Percentiles rank a stretch among this genome's conserved stretches.
phyloP scores from a whole-genome alignment of 2,888 invertebrate genomes.

The Parnassius mnemosyne region DNA sequence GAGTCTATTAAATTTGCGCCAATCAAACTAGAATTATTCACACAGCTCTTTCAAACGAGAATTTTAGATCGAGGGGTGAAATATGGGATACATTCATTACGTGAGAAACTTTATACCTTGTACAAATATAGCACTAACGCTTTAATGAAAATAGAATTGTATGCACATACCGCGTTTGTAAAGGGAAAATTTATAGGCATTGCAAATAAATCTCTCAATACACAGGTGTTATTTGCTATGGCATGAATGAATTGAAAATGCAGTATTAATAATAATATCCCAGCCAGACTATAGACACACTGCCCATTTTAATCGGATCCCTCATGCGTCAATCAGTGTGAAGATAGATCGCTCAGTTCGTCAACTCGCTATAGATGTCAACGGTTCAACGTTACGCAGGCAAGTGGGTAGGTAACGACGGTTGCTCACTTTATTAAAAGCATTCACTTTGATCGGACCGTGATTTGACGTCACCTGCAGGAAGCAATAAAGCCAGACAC shows the following conservation, averaged over 20 bases:
- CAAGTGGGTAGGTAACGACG: conserved; percentile 26
- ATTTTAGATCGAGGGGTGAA: conserved; percentile 32
- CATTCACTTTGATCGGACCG: conserved; percentile 70
- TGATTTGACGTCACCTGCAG: conserved; percentile 73
- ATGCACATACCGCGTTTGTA: conserved; percentile 2
- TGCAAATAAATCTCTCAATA: conserved; percentile 18
- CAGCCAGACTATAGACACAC: conserved; percentile 34
- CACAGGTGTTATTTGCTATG: conserved; percentile 15
- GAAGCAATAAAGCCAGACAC: conserved; percentile 62
- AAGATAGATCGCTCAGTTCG: conserved; percentile 6
- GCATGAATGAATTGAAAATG: conserved; percentile 32
- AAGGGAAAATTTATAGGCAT: conserved; percentile 13
- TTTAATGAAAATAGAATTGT: not conserved
- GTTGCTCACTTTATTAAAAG: conserved; percentile 69
- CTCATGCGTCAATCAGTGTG: conserved; percentile 10
- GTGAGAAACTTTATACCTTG: conserved; percentile 8
- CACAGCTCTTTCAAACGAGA: conserved; percentile 31
- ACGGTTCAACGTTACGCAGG: conserved; percentile 27
- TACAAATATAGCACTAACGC: conserved; percentile 1
- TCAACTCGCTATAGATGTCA: conserved; percentile 22
- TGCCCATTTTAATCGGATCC: conserved; percentile 31
- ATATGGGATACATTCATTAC: conserved; percentile 24
- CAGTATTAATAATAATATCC: conserved; percentile 39
- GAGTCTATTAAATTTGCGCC: conserved; percentile 33
- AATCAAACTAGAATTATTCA: conserved; percentile 40